Evolutionary conservation across 2,797 vertebrate genomes (phyloP).

Genomic region (Phrynocephalus guinanensis): DNA sequence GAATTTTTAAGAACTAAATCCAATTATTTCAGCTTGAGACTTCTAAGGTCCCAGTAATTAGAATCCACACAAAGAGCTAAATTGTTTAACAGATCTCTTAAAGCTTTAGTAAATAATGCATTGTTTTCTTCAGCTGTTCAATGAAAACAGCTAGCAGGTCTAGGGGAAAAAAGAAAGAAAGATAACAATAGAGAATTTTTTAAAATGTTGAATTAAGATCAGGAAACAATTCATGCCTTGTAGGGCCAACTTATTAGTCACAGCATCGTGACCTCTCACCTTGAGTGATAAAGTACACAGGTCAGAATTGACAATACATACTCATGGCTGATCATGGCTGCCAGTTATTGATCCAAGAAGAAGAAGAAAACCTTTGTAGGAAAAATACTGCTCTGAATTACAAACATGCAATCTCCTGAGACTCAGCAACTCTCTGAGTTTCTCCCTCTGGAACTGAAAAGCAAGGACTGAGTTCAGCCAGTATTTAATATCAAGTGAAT

Average conservation of each 20-base stretch:
- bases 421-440: slow-evolving; percentile 75
- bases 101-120: slow-evolving; percentile 60
- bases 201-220: slow-evolving; percentile 51
- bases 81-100: slow-evolving; percentile 58
- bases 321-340: slow-evolving; percentile 86
- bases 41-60: slow-evolving; percentile 47
- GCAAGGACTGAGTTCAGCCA: slow-evolving; percentile 84
- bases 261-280: slow-evolving; percentile 76
- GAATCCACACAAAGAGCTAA: slow-evolving; percentile 56
- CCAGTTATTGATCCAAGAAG: slow-evolving; percentile 85
- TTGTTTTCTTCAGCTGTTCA: slow-evolving; percentile 66
- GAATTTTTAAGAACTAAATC: background rate
- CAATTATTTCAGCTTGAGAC: slow-evolving; percentile 58
- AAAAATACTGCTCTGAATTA: slow-evolving; percentile 93
- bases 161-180: slow-evolving; percentile 60
- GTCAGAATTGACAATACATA: slow-evolving; percentile 83
- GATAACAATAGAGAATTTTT: slow-evolving; percentile 53
- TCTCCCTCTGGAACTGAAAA: slow-evolving; percentile 79
- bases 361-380: slow-evolving; percentile 79
- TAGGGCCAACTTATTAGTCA: slow-evolving; percentile 73
- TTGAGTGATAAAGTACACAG: slow-evolving; percentile 82
- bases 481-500: slow-evolving; percentile 97
- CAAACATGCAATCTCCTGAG: slow-evolving; percentile 89
- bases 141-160: slow-evolving; percentile 63
- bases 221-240: slow-evolving; percentile 75